Evolutionary conservation across 2,888 invertebrate genomes (phyloP).

Genomic region (Chironomus riparius): DNA sequence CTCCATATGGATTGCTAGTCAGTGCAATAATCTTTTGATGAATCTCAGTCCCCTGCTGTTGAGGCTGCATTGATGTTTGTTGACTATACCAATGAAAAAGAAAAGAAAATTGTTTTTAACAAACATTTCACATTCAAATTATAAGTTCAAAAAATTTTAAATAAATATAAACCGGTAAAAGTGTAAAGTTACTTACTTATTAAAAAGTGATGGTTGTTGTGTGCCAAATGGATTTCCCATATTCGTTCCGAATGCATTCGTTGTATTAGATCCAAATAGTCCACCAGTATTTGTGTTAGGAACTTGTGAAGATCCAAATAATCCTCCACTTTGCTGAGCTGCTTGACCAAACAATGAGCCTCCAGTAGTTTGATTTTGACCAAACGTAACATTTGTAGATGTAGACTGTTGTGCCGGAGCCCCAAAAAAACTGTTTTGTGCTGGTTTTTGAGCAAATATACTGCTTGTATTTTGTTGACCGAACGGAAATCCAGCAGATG

Average conservation of each 20-base stretch:
- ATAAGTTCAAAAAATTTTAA: background rate
- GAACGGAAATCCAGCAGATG: constrained; percentile 32
- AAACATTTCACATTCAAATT: background rate
- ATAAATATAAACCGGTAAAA: too few species aligned
- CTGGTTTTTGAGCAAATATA: constrained; percentile 34
- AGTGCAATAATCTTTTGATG: constrained; percentile 68
- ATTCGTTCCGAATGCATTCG: constrained; percentile 35
- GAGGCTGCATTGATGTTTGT: constrained; percentile 30
- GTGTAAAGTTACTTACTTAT: background rate
- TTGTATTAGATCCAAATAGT: constrained; percentile 46
- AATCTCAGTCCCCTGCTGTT: constrained; percentile 38
- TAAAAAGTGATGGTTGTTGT: background rate
- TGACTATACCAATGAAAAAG: constrained; percentile 26
- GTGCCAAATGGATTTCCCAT: constrained; percentile 42
- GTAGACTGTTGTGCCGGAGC: too few species aligned
- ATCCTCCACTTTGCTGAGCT: constrained; percentile 20
- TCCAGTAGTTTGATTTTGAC: constrained; percentile 25
- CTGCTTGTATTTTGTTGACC: constrained; percentile 29
- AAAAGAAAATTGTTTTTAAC: background rate
- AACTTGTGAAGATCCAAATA: constrained; percentile 33
- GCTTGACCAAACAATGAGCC: constrained; percentile 31
- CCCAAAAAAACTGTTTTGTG: too few species aligned
- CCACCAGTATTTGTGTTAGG: constrained; percentile 45
- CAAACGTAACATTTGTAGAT: constrained; percentile 31
- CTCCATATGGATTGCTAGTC: constrained; percentile 76